A percentile compares a stretch with the other conserved stretches of the same genome.
Evolutionary conservation across 2,113 vertebrate genomes (phyloP).

Genomic region (Phrynosoma platyrhinos): DNA sequence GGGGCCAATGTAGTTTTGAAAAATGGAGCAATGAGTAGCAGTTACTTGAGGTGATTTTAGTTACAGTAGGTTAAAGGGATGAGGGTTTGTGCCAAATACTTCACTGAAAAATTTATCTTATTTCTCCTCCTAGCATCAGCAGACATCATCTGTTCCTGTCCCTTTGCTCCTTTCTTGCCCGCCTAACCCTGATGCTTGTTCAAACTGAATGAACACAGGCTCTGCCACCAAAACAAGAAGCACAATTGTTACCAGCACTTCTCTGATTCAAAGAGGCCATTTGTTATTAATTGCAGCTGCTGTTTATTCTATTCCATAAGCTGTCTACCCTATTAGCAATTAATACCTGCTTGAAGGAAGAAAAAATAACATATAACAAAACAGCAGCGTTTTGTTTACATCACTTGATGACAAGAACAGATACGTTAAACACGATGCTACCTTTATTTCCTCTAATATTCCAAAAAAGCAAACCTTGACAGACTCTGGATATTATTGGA

Average conservation of each 20-base stretch:
- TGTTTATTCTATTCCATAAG: constrained; percentile 48
- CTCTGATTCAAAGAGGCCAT: constrained; percentile 46
- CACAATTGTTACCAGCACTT: constrained; percentile 34
- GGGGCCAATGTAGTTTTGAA: background rate
- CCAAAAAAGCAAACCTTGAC: background rate
- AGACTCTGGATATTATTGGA: constrained; percentile 26
- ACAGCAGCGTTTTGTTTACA: constrained; percentile 47
- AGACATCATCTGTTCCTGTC: background rate
- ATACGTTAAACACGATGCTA: constrained; percentile 30
- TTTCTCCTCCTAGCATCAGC: background rate
- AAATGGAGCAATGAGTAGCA: no score
- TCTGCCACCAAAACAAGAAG: constrained; percentile 33
- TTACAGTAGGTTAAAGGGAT: no score
- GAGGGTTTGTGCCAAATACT: background rate
- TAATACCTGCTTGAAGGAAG: constrained; percentile 38
- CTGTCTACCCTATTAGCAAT: constrained; percentile 40
- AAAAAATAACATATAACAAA: constrained; percentile 20
- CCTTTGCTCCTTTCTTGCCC: background rate
- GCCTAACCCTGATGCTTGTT: background rate
- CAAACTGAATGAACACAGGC: constrained; percentile 39
- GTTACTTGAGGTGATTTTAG: background rate
- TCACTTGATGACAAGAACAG: constrained; percentile 33
- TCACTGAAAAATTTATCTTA: background rate
- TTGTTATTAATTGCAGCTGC: constrained; percentile 37
- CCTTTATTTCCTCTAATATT: constrained; percentile 11